Evolutionary conservation across 2,113 vertebrate species (phyloP).

Genomic region (Corvus cornix): DNA sequence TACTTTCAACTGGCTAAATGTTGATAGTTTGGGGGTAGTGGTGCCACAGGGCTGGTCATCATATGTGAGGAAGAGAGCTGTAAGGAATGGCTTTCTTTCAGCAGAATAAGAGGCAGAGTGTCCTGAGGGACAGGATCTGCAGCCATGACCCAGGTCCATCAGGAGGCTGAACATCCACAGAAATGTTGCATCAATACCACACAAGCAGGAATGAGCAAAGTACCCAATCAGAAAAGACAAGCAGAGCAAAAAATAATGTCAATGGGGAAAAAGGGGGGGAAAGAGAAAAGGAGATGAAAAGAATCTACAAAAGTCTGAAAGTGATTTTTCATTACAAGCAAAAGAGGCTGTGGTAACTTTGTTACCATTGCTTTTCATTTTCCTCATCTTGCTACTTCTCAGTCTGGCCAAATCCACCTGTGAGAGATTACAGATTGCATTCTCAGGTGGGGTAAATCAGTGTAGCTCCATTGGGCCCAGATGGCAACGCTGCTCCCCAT

Average conservation of each 20-base stretch:
- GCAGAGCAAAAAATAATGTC: neutral
- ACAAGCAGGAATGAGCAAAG: neutral
- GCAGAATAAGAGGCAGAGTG: neutral
- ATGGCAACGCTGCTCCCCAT: neutral
- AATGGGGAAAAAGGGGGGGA: rapidly evolving
- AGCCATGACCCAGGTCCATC: too few relatives aligned
- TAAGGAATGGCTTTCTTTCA: neutral
- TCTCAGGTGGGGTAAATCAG: neutral
- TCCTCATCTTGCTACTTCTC: neutral
- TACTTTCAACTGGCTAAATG: neutral
- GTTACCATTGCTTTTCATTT: neutral
- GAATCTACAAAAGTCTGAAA: neutral
- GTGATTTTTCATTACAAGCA: neutral
- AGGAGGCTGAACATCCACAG: neutral
- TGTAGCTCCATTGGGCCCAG: neutral
- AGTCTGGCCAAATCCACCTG: neutral
- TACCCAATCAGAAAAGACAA: neutral
- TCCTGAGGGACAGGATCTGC: neutral
- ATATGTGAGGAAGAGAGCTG: neutral
- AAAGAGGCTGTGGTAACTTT: neutral
- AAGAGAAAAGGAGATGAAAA: neutral
- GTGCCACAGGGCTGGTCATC: neutral
- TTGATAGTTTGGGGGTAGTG: neutral
- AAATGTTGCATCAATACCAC: neutral
- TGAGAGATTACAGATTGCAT: neutral